Evolutionary conservation across 2,888 invertebrate species (phyloP).

Genomic region (Oligia fasciuncula): DNA sequence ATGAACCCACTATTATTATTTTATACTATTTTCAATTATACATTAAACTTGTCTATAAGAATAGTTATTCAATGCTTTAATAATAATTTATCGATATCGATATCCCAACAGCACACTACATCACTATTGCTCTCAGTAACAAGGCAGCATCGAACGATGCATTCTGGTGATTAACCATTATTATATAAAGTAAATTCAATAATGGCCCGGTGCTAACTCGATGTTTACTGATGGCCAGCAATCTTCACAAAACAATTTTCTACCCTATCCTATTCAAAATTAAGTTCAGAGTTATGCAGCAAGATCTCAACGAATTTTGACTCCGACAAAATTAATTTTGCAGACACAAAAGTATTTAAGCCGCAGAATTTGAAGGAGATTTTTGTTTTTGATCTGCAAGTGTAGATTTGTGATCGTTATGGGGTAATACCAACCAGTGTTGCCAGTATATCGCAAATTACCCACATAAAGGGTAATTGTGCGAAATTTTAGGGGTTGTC

Average conservation of each 20-base stretch:
- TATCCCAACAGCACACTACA: conserved; percentile 44
- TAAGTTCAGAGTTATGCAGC: conserved; percentile 68
- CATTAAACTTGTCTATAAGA: too few relatives aligned
- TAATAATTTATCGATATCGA: conserved; percentile 33
- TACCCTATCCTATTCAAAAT: conserved; percentile 65
- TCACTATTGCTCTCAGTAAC: conserved; percentile 82
- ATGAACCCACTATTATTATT: background rate
- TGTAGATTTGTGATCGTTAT: conserved; percentile 62
- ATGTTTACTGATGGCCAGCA: conserved; percentile 83
- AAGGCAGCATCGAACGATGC: conserved; percentile 87
- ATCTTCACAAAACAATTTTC: conserved; percentile 58
- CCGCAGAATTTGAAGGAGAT: conserved; percentile 36
- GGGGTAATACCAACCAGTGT: conserved; percentile 81
- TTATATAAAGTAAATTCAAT: conserved; percentile 90
- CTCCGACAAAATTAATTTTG: conserved; percentile 59
- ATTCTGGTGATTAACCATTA: conserved; percentile 89
- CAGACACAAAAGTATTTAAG: conserved; percentile 58
- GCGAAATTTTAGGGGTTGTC: conserved; percentile 79
- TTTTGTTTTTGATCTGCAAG: conserved; percentile 45
- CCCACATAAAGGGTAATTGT: conserved; percentile 85
- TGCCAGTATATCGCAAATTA: conserved; percentile 86
- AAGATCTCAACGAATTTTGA: conserved; percentile 64
- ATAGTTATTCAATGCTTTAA: too few relatives aligned
- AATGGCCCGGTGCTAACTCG: conserved; percentile 86
- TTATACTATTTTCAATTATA: too few relatives aligned